Evolutionary conservation across 1,140 invertebrate genomes (phyloP), one percentile per base, ranked within the genome.

Genomic region (Ostrea denselamellosa): DNA sequence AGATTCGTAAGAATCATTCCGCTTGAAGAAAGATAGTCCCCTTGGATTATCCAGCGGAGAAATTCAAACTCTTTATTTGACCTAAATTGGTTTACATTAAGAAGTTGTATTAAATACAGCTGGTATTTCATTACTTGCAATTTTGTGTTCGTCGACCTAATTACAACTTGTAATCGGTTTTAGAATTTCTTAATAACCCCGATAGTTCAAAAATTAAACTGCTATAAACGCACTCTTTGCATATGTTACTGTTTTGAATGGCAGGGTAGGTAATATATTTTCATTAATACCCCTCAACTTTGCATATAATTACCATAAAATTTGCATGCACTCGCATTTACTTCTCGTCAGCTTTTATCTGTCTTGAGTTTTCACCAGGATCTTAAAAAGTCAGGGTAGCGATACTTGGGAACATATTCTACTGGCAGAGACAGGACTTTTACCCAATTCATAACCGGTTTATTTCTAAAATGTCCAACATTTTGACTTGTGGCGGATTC

Each of bases 261-360:
- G 68, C 68, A 34, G 68, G 28, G 28, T 71, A 71, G 28, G 68
- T 71, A 71, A 71, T 71, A 71, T 34, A 71, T 71, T 71, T 71
- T 71, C 68, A 71, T 44, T 71, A 25, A 71, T 71, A 71, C 68
- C 68, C 68, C 28, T 71, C 68, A 71, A 71, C 68, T 71, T 34
- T 71, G 68, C 68, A 71, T 71, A 9, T 25, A 71, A 71, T 71
- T 34, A 71, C 25, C 68, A 71, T 71, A 71, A 71, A 71, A 71
- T 71, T 71, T 71, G 68, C 68, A 71, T 71, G 25, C 14, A 14
- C 25, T 71, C 68, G 25, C 25, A 10, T 71, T 71, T 34, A 71
- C 5, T 71, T 71, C 10, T 28, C 68, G 22, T 71, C 22, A 25
- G 14, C 28, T 34, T 9, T 71, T 71, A 71, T 71, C 68, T 71